A percentile compares a stretch with the other conserved stretches of the same genome.
Evolutionary conservation across 2,113 vertebrate genomes (phyloP).

Genomic region (Tor tambroides): DNA sequence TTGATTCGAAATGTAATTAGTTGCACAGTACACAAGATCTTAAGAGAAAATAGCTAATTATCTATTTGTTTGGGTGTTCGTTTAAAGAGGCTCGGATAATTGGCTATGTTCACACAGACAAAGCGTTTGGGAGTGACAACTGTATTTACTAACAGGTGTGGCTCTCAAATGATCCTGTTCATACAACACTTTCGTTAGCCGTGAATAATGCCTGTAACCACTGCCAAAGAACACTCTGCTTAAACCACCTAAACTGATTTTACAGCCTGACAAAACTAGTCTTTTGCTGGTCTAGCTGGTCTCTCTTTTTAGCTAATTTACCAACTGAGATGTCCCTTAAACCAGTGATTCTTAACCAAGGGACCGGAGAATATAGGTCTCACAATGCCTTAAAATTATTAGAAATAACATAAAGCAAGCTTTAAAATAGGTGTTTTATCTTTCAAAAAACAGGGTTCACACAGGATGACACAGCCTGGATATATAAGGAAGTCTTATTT

Average conservation of each 20-base stretch:
- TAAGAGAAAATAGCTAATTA: constrained; percentile 22
- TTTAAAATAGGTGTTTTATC: not conserved
- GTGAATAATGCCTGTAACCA: not conserved
- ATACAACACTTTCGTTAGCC: not conserved
- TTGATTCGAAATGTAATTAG: constrained; percentile 21
- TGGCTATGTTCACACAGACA: not conserved
- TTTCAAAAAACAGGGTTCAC: not conserved
- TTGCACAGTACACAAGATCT: constrained; percentile 25
- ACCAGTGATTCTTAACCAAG: not conserved
- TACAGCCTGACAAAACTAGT: not conserved
- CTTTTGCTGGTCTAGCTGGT: not conserved
- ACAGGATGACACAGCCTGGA: too few relatives aligned
- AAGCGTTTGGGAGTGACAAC: not conserved
- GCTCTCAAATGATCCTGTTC: not conserved
- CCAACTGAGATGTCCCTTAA: not conserved
- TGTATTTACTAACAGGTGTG: constrained; percentile 6
- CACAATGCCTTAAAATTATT: not conserved
- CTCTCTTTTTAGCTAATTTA: not conserved
- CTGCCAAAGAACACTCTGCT: not conserved
- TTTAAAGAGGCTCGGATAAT: constrained; percentile 3
- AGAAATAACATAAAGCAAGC: not conserved
- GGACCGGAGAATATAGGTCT: too few relatives aligned
- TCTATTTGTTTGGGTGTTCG: constrained; percentile 16
- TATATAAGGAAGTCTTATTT: too few relatives aligned
- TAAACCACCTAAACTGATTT: not conserved